phyloP scores from a whole-genome alignment of 2,888 invertebrate genomes.

The Philaethria dido region DNA sequence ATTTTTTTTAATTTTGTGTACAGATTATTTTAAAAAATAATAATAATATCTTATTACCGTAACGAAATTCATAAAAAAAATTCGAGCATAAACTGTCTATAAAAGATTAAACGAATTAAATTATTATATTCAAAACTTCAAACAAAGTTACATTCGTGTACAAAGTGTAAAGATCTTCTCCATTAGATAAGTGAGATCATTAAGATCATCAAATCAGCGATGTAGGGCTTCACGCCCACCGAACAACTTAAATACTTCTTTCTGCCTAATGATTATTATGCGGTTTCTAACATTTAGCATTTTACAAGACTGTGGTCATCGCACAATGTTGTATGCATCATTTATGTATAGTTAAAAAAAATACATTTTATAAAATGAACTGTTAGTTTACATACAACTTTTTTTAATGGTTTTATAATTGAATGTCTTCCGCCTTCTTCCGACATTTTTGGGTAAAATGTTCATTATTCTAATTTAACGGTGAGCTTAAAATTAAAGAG shows the following conservation, averaged over 20 bases:
- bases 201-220: slow-evolving; percentile 45
- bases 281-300: slow-evolving; percentile 41
- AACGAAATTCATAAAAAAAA: no score
- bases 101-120: neutral
- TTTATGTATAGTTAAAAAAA: neutral
- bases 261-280: slow-evolving; percentile 44
- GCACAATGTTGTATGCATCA: slow-evolving; percentile 2
- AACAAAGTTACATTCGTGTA: neutral
- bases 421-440: neutral
- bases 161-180: slow-evolving; percentile 32
- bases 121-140: neutral
- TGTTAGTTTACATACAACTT: neutral
- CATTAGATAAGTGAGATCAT: slow-evolving; percentile 46
- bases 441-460: neutral
- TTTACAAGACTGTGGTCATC: slow-evolving; percentile 35
- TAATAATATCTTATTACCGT: no score
- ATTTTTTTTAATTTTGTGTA: no score
- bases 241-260: slow-evolving; percentile 51
- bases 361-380: neutral
- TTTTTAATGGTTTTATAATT: slow-evolving; percentile 8
- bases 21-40: no score
- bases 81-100: no score
- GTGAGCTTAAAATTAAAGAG: no score
- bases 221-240: slow-evolving; percentile 58
- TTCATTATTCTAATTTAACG: neutral